Evolutionary conservation across 2,888 invertebrate species (phyloP).

Genomic region (Lampropteryx suffumata): DNA sequence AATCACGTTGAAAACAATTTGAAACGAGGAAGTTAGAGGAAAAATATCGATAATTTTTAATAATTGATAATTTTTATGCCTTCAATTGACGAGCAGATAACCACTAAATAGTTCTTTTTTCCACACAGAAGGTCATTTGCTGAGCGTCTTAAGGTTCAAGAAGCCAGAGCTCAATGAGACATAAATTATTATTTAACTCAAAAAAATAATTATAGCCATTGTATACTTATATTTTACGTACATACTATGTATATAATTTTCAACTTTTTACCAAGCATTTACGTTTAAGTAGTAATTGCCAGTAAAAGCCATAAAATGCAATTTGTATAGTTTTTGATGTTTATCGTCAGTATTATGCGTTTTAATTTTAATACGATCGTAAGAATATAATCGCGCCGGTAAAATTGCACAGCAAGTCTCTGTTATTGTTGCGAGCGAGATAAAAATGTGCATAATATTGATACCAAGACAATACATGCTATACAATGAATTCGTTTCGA

Average conservation of each 20-base stretch:
- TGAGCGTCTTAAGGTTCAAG: no score
- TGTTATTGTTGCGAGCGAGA: slow-evolving; percentile 16
- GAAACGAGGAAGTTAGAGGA: no score
- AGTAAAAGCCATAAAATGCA: slow-evolving; percentile 6
- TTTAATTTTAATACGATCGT: slow-evolving; percentile 14
- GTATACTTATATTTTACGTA: no score
- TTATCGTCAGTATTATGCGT: slow-evolving; percentile 14
- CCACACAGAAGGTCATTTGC: no score
- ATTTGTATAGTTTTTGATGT: slow-evolving; percentile 13
- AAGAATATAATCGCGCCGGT: slow-evolving; percentile 7
- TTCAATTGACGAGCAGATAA: no score
- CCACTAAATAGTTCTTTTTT: no score
- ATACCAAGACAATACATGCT: slow-evolving; percentile 18
- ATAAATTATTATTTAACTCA: slow-evolving; percentile 18
- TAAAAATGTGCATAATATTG: slow-evolving; percentile 27
- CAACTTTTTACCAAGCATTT: slow-evolving; percentile 1
- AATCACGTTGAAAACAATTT: no score
- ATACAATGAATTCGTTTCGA: slow-evolving; percentile 16
- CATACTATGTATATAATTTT: neutral
- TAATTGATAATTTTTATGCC: no score
- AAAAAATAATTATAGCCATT: neutral
- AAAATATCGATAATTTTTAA: no score
- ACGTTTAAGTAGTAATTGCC: slow-evolving; percentile 6
- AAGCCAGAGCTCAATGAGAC: slow-evolving; percentile 20
- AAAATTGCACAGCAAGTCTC: slow-evolving; percentile 18